Evolutionary conservation across 1,140 invertebrate species (phyloP), one percentile per base, ranked within the genome.

Genomic region (Neotoxoptera formosana): DNA sequence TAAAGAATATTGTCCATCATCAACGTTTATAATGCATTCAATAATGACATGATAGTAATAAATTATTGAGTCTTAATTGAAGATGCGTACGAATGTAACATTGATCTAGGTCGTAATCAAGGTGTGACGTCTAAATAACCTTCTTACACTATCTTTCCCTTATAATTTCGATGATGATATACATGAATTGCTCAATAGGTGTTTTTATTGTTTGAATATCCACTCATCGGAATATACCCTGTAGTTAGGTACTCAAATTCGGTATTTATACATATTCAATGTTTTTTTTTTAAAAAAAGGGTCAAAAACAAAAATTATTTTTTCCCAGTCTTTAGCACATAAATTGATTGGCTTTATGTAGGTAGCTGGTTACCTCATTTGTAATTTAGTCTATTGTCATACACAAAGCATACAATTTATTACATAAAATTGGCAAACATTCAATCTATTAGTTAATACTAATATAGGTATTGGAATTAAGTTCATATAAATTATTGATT

Each of bases 81-180:
- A 90, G 89, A 90, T 90, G 56, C 60, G 25, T n/a, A 90, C 89
- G 89, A 90, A 67, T 67, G 53, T 90, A 90, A 67, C 89, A 90
- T 90, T 90, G 89, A 90, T 90, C 53, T 90, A 90, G 89, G 89
- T 67, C 89, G 89, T 53, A 51, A 93, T 41, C 91, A 86, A 93
- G 76, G 81, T 93, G 48, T 56, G 91, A 93, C 81, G 86, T 84
- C 91, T 86, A 20, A 21, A 51, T 93, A 93, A 93, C 91, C 91
- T 93, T 93, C 67, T 84, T 86, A 86, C 41, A 53, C 84, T 41
- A 93, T 93, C 41, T 25, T 86, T 90, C 53, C 53, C 53, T 60
- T 67, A 67, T 90, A 60, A 90, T 23, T 89, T 89, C 41, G 34
- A n/a, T 67, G 9, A 90, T n/a, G n/a, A 90, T 90, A 60, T 90